Conservation (phyloP, 2,113 vertebrate species). For the Ascaphus truei region DNA sequence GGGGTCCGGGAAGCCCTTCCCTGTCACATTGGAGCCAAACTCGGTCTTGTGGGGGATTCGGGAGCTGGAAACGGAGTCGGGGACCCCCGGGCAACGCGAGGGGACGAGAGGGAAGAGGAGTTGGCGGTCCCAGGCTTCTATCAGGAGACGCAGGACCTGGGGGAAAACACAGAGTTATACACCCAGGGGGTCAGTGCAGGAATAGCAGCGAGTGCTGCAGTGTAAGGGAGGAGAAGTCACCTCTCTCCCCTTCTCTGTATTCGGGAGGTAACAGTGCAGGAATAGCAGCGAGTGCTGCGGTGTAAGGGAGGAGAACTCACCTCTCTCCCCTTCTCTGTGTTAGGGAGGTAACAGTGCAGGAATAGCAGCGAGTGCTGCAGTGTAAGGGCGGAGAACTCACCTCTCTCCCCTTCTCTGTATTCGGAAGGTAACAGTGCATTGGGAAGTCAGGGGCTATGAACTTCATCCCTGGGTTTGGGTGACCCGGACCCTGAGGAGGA, state of each 20-base stretch:
- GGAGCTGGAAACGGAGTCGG: slow-evolving; percentile 73
- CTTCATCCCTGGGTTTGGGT: slow-evolving; percentile 21
- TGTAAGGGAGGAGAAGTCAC: slow-evolving; percentile 41
- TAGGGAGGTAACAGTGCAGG: slow-evolving; percentile 77
- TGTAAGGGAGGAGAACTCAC: slow-evolving; percentile 38
- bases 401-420: slow-evolving; percentile 73
- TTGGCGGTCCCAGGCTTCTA: slow-evolving; percentile 71
- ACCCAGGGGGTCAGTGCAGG: not conserved
- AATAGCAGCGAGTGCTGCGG: not conserved
- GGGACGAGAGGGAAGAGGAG: slow-evolving; percentile 72
- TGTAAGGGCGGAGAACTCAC: slow-evolving; percentile 42
- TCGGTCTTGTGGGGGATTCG: slow-evolving; percentile 75
- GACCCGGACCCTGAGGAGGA: not conserved
- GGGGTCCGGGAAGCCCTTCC: slow-evolving; percentile 71
- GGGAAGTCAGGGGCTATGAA: slow-evolving; percentile 52
- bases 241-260: slow-evolving; percentile 73
- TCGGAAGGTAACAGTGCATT: slow-evolving; percentile 75
- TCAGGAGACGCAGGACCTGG: slow-evolving; percentile 67
- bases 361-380: too few relatives aligned
- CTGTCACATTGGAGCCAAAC: slow-evolving; percentile 75
- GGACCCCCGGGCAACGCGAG: slow-evolving; percentile 71
- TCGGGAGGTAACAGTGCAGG: slow-evolving; percentile 77
- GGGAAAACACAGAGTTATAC: not conserved
- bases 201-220: too few relatives aligned
- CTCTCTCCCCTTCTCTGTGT: slow-evolving; percentile 73